These are phyloP conservation scores for Silurus lanzhouensis DNA, from an alignment of 2,797 vertebrate species.

Conservation along the genomic window DNA sequence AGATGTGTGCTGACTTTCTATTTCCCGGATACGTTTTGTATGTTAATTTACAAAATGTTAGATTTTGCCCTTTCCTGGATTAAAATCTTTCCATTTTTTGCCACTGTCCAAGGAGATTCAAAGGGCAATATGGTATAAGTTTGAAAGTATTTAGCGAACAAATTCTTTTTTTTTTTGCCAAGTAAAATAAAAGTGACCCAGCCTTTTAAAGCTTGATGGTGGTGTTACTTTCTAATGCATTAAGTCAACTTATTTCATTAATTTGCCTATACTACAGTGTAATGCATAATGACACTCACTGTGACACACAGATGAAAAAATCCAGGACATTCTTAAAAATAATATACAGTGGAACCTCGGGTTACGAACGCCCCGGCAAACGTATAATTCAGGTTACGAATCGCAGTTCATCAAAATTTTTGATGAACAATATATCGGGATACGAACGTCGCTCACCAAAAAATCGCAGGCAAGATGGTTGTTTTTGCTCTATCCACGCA, in stretches of 20 bases:
- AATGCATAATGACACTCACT: neutral
- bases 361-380: too few species aligned
- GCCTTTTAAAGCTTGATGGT: neutral
- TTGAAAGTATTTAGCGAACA: neutral
- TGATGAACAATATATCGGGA: too few species aligned
- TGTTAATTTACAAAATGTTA: conserved; percentile 13
- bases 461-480: too few species aligned
- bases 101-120: neutral
- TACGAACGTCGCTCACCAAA: too few species aligned
- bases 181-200: neutral
- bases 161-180: neutral
- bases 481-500: too few species aligned
- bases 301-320: neutral
- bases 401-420: too few species aligned
- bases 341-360: too few species aligned
- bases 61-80: conserved; percentile 4
- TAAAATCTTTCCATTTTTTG: neutral
- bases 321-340: neutral
- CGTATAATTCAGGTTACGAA: too few species aligned
- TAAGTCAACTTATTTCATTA: neutral
- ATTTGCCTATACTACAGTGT: neutral
- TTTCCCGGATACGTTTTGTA: conserved; percentile 13
- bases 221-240: neutral
- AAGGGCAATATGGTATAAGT: neutral
- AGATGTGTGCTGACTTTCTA: conserved; percentile 13